Percentiles rank a stretch among this genome's conserved stretches.
These are phyloP conservation scores for Kryptopterus vitreolus DNA, from an alignment of 2,797 vertebrate species.

Conservation along the genomic window DNA sequence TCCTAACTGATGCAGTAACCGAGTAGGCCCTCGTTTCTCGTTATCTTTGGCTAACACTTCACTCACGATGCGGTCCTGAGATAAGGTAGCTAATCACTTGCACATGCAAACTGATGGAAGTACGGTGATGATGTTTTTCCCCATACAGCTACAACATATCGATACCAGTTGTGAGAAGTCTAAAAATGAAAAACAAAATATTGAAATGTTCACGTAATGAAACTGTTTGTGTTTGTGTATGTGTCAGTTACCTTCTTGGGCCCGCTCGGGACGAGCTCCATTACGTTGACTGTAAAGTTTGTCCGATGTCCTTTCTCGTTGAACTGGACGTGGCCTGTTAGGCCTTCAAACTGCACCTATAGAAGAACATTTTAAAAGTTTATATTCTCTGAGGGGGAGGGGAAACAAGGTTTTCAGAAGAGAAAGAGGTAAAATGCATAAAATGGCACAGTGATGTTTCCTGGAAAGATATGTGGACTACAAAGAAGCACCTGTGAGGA, in stretches of 20 bases:
- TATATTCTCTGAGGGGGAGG: neutral
- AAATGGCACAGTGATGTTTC: neutral
- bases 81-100: too few species aligned
- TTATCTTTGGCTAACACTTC: too few species aligned
- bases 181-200: too few species aligned
- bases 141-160: too few species aligned
- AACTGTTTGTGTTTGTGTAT: too few species aligned
- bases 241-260: constrained; percentile 84
- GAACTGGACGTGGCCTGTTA: constrained; percentile 92
- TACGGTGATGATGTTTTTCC: too few species aligned
- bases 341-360: constrained; percentile 88
- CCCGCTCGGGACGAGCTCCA: constrained; percentile 85
- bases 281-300: constrained; percentile 89
- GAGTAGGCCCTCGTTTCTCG: too few species aligned
- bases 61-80: too few species aligned
- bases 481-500: neutral
- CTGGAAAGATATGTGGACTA: neutral
- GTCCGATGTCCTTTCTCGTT: constrained; percentile 91
- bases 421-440: neutral
- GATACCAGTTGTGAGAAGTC: too few species aligned
- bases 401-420: neutral
- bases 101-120: too few species aligned
- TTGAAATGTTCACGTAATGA: too few species aligned
- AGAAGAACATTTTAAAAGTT: constrained; percentile 19
- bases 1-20: too few species aligned